Conservation (phyloP, 2,888 invertebrate genomes). For the Xiphydria camelus region DNA sequence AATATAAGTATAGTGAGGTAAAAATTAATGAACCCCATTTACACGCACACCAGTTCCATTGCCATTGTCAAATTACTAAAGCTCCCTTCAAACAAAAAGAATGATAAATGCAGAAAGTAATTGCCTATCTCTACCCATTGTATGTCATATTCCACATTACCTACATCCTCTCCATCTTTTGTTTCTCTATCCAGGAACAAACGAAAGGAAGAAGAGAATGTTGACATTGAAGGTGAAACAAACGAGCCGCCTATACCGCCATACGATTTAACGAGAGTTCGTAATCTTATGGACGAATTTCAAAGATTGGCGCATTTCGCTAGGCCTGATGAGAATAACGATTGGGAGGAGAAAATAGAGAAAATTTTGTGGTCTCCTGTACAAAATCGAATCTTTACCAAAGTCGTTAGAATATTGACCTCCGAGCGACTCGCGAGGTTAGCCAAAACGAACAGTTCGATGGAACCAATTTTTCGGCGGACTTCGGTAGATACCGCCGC, state of each 20-base stretch:
- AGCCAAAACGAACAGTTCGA: slow-evolving; percentile 62
- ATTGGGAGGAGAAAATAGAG: slow-evolving; percentile 72
- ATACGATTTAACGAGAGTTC: slow-evolving; percentile 66
- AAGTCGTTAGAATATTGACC: slow-evolving; percentile 68
- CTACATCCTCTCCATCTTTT: slow-evolving; percentile 43
- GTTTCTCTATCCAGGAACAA: slow-evolving; percentile 28
- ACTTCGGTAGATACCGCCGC: slow-evolving; percentile 73
- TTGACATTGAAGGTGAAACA: slow-evolving; percentile 58
- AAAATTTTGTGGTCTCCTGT: slow-evolving; percentile 66
- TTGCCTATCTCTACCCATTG: too few relatives aligned
- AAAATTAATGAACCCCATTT: too few relatives aligned
- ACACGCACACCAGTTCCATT: slow-evolving; percentile 54
- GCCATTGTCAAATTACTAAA: too few relatives aligned
- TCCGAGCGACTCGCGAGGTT: slow-evolving; percentile 69
- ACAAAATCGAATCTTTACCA: slow-evolving; percentile 69
- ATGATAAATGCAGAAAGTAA: too few relatives aligned
- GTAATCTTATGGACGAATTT: slow-evolving; percentile 72
- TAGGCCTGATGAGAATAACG: slow-evolving; percentile 62
- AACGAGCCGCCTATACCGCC: slow-evolving; percentile 57
- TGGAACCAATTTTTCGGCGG: slow-evolving; percentile 72
- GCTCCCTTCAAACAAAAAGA: too few relatives aligned
- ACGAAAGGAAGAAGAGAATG: slow-evolving; percentile 36
- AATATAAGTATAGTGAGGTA: too few relatives aligned
- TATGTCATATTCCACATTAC: background rate
- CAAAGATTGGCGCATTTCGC: slow-evolving; percentile 67